A percentile compares a stretch with the other conserved stretches of the same genome.
phyloP scores from a whole-genome alignment of 2,797 vertebrate genomes.

The Buceros bicornis region DNA sequence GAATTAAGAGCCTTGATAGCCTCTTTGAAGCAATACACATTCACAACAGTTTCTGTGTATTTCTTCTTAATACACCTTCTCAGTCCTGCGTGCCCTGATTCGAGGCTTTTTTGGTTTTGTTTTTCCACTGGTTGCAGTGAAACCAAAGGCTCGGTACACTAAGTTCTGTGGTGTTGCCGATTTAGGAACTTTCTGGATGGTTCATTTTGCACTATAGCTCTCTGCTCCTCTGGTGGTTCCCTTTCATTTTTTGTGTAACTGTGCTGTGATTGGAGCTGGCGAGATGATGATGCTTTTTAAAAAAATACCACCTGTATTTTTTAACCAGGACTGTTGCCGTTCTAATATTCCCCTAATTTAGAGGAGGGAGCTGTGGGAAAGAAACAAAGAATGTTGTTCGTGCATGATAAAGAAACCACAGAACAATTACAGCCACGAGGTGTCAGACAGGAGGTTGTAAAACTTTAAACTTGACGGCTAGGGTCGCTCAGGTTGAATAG shows the following conservation, averaged over 20 bases:
- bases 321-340: neutral
- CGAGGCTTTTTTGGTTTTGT: neutral
- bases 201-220: neutral
- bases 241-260: neutral
- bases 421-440: too few relatives aligned
- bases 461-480: too few relatives aligned
- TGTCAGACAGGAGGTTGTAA: too few relatives aligned
- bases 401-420: too few relatives aligned
- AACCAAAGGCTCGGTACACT: neutral
- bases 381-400: too few relatives aligned
- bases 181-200: neutral
- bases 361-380: neutral
- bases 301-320: neutral
- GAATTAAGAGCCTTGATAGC: neutral
- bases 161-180: neutral
- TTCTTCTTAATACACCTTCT: neutral
- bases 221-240: neutral
- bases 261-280: neutral
- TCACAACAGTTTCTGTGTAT: neutral
- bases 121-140: accelerated
- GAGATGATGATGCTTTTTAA: neutral
- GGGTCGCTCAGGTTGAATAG: too few relatives aligned
- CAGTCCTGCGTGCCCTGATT: accelerated
- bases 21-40: neutral
- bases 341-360: neutral